Evolutionary conservation across 2,888 invertebrate species (phyloP).

Genomic region (Trichopoda pennipes): DNA sequence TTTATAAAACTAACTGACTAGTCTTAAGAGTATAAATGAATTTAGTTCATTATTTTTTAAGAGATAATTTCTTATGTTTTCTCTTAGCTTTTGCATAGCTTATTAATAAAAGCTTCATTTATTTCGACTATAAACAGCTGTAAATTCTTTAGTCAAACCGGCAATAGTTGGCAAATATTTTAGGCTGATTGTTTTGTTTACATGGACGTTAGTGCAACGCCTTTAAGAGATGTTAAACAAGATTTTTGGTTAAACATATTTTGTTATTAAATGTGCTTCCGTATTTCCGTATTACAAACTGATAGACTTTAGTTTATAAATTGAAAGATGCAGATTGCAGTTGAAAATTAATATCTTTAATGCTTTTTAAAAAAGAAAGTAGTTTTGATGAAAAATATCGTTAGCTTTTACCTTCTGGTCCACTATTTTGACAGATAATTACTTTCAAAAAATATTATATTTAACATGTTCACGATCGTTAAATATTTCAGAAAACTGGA

Average conservation of each 20-base stretch:
- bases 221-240: background rate
- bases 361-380: no score
- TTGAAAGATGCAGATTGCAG: no score
- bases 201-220: background rate
- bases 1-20: conserved; percentile 28
- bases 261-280: conserved; percentile 11
- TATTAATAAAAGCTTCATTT: conserved; percentile 59
- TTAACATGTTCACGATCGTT: no score
- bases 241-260: background rate
- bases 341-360: no score
- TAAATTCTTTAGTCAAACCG: conserved; percentile 42
- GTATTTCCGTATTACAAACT: background rate
- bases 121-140: conserved; percentile 27
- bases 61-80: background rate
- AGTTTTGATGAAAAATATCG: no score
- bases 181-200: background rate
- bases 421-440: no score
- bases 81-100: conserved; percentile 47
- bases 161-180: conserved; percentile 43
- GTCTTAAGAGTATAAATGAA: conserved; percentile 37
- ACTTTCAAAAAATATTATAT: no score
- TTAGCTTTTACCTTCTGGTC: no score
- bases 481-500: no score
- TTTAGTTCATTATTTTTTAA: conserved; percentile 39
- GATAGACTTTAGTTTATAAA: no score